A percentile compares a stretch with the other conserved stretches of the same genome.
These are phyloP conservation scores for Drosophila siamana DNA, from an alignment of 2,888 invertebrate species.

Conservation along the genomic window DNA sequence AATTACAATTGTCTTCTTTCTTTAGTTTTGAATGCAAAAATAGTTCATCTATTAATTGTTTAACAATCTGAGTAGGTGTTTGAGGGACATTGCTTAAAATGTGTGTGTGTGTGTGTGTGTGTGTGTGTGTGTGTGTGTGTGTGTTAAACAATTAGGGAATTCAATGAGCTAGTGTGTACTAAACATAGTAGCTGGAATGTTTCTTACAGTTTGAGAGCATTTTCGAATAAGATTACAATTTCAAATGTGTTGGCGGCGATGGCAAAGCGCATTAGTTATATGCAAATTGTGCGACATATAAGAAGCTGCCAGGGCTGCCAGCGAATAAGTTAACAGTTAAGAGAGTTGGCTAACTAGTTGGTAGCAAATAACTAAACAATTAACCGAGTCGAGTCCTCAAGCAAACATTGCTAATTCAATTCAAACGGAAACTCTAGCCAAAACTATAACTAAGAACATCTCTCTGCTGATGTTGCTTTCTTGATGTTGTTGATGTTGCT, in stretches of 20 bases:
- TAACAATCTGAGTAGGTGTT: constrained; percentile 53
- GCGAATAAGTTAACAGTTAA: constrained; percentile 23
- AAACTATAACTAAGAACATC: constrained; percentile 9
- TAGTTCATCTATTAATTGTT: constrained; percentile 30
- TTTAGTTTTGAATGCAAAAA: constrained; percentile 21
- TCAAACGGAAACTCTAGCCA: constrained; percentile 2
- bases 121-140: too few relatives aligned
- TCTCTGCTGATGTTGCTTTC: background rate
- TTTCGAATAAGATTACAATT: constrained; percentile 1
- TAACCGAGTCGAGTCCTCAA: constrained; percentile 20
- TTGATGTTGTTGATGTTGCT: background rate
- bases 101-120: background rate
- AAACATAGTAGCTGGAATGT: constrained; percentile 34
- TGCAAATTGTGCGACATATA: constrained; percentile 62
- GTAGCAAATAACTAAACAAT: constrained; percentile 38
- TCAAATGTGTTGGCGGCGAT: background rate
- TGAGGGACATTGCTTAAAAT: constrained; percentile 44
- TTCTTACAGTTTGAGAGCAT: constrained; percentile 18
- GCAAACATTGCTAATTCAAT: constrained; percentile 1
- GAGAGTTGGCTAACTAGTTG: constrained; percentile 47
- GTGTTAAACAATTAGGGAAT: constrained; percentile 10
- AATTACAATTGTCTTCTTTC: constrained; percentile 30
- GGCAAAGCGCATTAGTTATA: constrained; percentile 60
- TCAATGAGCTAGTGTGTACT: constrained; percentile 18
- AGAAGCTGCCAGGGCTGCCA: constrained; percentile 56